Conservation (phyloP, 2,888 invertebrate species). For the Ophion ventricosus region DNA sequence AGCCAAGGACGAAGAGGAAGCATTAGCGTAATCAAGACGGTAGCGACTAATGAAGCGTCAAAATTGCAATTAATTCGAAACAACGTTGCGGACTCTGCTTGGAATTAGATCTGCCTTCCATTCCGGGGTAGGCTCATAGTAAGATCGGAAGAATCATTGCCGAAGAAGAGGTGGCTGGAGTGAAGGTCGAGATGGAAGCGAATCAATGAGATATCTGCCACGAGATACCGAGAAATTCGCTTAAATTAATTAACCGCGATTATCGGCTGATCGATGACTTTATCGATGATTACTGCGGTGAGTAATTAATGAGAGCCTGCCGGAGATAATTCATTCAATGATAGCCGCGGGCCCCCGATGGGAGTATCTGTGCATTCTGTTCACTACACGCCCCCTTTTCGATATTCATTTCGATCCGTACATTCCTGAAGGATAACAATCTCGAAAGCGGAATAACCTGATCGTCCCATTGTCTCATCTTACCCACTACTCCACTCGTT, state of each 20-base stretch:
- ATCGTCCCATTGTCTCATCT: slow-evolving; percentile 32
- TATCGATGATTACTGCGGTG: slow-evolving; percentile 34
- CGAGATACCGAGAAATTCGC: not conserved
- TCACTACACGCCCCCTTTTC: slow-evolving; percentile 24
- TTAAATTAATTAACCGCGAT: slow-evolving; percentile 18
- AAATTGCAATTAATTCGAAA: slow-evolving; percentile 2
- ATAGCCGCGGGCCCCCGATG: not conserved
- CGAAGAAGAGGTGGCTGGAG: not conserved
- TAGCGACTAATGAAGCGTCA: not conserved
- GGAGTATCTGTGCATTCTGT: no score
- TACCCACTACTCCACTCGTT: slow-evolving; percentile 52
- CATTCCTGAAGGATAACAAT: not conserved
- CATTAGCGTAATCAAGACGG: not conserved
- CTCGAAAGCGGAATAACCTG: slow-evolving; percentile 33
- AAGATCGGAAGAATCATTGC: no score
- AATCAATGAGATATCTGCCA: slow-evolving; percentile 15
- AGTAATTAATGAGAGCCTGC: slow-evolving; percentile 30
- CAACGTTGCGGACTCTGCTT: no score
- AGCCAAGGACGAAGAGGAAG: slow-evolving; percentile 16
- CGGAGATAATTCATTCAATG: slow-evolving; percentile 48
- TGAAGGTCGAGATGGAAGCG: not conserved
- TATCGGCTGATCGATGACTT: slow-evolving; percentile 20
- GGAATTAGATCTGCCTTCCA: no score
- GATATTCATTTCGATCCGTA: slow-evolving; percentile 20
- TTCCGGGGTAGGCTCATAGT: no score